Conservation (phyloP, 2,113 vertebrate species). For the Callithrix jacchus region DNA sequence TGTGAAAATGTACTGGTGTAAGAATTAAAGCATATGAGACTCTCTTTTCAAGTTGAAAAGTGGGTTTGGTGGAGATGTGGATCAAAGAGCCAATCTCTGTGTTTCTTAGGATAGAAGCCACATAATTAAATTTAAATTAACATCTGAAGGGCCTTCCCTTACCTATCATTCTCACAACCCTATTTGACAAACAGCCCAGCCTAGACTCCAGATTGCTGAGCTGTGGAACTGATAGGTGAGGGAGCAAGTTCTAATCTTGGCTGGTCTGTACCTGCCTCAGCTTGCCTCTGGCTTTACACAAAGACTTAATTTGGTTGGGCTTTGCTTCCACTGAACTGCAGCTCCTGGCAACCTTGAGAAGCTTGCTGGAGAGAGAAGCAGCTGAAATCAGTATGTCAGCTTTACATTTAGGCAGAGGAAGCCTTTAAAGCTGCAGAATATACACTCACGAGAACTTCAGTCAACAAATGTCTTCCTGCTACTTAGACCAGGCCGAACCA, state of each 20-base stretch:
- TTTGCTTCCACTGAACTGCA: neutral
- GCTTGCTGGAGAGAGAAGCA: neutral
- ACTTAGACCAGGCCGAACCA: neutral
- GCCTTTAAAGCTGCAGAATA: neutral
- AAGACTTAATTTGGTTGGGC: neutral
- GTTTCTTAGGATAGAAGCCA: neutral
- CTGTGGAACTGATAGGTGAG: neutral
- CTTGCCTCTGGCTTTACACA: constrained; percentile 48
- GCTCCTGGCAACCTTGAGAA: neutral
- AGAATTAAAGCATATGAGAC: neutral
- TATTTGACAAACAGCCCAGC: neutral
- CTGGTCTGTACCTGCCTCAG: constrained; percentile 43
- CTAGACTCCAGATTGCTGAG: neutral
- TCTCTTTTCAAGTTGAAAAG: constrained; percentile 20
- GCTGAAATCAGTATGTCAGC: neutral
- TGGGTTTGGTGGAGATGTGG: neutral
- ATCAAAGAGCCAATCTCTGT: neutral
- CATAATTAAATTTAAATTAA: neutral
- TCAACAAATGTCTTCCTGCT: neutral
- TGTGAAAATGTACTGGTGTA: neutral
- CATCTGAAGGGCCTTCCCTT: constrained; percentile 3
- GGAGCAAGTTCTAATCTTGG: constrained; percentile 34
- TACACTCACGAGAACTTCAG: neutral
- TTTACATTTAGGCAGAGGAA: neutral
- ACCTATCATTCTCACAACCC: neutral